Evolutionary conservation across 1,140 invertebrate genomes (phyloP), one percentile per base, ranked within the genome.

Genomic region (Drosophila albomicans): DNA sequence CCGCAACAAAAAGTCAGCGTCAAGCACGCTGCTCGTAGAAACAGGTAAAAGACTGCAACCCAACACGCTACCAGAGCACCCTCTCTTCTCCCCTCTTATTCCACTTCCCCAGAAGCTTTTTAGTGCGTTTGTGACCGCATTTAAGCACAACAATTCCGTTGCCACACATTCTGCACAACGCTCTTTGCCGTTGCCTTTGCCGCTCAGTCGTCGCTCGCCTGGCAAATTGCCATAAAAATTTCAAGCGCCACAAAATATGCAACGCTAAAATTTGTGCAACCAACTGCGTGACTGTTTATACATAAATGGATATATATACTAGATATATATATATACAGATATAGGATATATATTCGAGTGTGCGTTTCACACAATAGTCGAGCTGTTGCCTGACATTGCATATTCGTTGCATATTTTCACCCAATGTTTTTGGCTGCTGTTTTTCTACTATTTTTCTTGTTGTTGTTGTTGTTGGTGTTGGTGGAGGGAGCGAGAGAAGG

Each of bases 211-310:
- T 68, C 62, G 72, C 70, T 87, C 80, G 80, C 73, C 72, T 88
- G 80, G 82, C 84, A 88, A 87, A 87, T 87, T 87, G 82, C 82
- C 84, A 87, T 88, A 88, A 78, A 79, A 80, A 82, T 87, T 88
- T 86, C 77, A 88, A 80, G 77, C 84, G 67, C 84, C 84, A 80
- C 82, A 87, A 87, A 87, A 87, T 87, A 87, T 87, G 84, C 80
- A 88, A 75, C 69, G 75, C 64, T 78, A 75, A 89, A 71, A 80
- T 87, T 78, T 88, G 62, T 67, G 73, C 82, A 86, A 52, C 68
- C 61, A 80, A 78, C 66, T 57, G 59, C 49, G 63, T 46, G 54
- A 45, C 51, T 35, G 25, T 52, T 6, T 45, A 13, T 61, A 35
- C 30, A 43, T 43, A 43, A 43, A 43, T 43, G 41, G 41, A 43